phyloP scores from a whole-genome alignment of 2,888 invertebrate species.

The Platycnemis pennipes region DNA sequence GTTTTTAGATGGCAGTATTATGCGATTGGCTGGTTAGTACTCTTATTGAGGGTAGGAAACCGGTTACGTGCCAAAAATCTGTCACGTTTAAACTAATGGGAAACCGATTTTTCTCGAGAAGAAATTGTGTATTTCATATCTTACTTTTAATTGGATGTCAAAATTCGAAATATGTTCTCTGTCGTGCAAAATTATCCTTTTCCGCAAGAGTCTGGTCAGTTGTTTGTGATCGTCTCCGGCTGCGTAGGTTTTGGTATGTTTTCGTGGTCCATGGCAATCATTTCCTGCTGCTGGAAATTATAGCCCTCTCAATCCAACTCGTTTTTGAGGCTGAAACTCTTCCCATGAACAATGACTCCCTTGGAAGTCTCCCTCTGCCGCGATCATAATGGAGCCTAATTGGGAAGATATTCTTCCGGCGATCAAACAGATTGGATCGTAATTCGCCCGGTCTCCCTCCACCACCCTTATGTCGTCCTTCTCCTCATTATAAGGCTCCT shows the following conservation, averaged over 20 bases:
- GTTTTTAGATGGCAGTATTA: background rate
- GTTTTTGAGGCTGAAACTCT: background rate
- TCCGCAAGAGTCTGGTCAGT: background rate
- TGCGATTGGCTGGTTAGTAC: background rate
- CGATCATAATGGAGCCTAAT: background rate
- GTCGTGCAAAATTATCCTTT: background rate
- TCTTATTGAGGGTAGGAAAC: background rate
- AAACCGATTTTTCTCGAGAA: background rate
- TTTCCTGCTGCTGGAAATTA: background rate
- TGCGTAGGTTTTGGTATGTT: background rate
- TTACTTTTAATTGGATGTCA: background rate
- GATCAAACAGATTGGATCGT: constrained; percentile 57
- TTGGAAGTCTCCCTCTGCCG: background rate
- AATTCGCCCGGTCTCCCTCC: background rate
- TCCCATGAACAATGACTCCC: constrained; percentile 6
- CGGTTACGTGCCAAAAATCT: background rate
- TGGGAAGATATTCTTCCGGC: constrained; percentile 9
- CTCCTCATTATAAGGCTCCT: background rate
- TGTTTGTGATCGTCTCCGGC: background rate
- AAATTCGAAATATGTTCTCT: background rate
- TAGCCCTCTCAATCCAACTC: background rate
- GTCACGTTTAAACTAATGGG: background rate
- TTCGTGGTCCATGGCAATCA: background rate
- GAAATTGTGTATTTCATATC: background rate
- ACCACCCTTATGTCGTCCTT: background rate